Evolutionary conservation across 2,113 vertebrate species (phyloP), one percentile per base, ranked within the genome.

Genomic region (Verasper variegatus): DNA sequence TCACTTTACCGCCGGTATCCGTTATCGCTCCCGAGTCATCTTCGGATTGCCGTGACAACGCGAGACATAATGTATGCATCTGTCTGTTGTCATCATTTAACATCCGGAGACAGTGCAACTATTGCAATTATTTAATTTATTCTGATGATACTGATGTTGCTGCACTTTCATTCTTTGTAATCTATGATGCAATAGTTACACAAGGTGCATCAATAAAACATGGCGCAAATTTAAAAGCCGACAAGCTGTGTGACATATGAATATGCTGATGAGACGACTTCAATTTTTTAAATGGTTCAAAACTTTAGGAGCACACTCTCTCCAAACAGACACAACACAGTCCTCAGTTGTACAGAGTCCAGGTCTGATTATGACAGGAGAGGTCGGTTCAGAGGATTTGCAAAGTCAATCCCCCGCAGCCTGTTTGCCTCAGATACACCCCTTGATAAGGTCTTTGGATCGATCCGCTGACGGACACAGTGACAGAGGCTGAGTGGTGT

Each of bases 101-200:
- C 85, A 75, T 83, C 54, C 40, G 9, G 60, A 76, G 89, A 87
- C 90, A 73, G 55, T 67, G 82, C 89, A 93, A 86, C 90, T 89
- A 86, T 79, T 83, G 86, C 85, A 90, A 90, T 90, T 87, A 89
- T 82, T 74, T 59, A 75, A 74, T 78, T 80, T 62, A 89, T 90
- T 87, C 80, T 89, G 89, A 91, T 81, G 80, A 85, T 74, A 66
- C 81, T 91, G 85, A 90, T 85, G 80, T 89, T 73, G 55, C 60
- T 58, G 23, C 65, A n/a, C 62, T 75, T 76, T 67, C 24, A 86
- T 83, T 91, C 89, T 85, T 68, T 88, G 80, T 91, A 84, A 92
- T 90, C 77, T 76, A 79, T 91, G 89, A 93, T 90, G 92, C 90
- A 93, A 92, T 69, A 64, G 74, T 89, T 88, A 76, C 91, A 90